Evolutionary conservation across 2,113 vertebrate species (phyloP), one percentile per base, ranked within the genome.

Genomic region (Urocolius indicus): DNA sequence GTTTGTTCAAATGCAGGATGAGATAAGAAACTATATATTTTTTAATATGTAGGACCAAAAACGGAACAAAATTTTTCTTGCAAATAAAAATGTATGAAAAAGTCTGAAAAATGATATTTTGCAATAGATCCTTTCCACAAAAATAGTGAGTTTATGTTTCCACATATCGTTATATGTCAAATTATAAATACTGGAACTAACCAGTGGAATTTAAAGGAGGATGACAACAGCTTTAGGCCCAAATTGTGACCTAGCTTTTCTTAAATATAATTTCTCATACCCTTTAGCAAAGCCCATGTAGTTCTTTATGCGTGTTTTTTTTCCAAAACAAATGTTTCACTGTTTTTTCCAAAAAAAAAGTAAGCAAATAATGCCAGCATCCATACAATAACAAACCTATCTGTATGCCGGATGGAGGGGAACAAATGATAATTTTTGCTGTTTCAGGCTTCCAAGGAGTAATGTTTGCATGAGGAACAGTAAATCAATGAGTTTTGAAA

Each of bases 311-410:
- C 57, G 71, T 87, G 91, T 85, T 95, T 93, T 94, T 94, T 94
- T 49, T 43, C 74, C 72, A 69, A 93, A 96, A 94, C 43, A 95
- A 96, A 95, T 86, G 89, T 22, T 94, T 90, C 84, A 95, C 87
- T 88, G 74, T 41, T 89, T 67, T 83, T 94, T 94, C 71, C 83
- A 89, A 89, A 91, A 93, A 91, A 93, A 85, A 95, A 74, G 30
- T 89, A 91, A 90, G 94, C 74, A 95, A 96, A 96, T 85, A 95
- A 89, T 90, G 68, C 84, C 87, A 84, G 78, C 66, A 93, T 88
- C 67, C 63, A 74, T 65, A 81, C 48, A 90, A 59, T 38, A 71
- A 77, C 36, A 90, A 96, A 82, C 1, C 10, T 83, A 74, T 67
- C 66, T 82, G 59, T 80, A 82, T 66, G 58, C 84, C 91, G 3